These are phyloP conservation scores for Epinephelus coioides DNA, from an alignment of 2,797 vertebrate genomes.

Conservation along the genomic window DNA sequence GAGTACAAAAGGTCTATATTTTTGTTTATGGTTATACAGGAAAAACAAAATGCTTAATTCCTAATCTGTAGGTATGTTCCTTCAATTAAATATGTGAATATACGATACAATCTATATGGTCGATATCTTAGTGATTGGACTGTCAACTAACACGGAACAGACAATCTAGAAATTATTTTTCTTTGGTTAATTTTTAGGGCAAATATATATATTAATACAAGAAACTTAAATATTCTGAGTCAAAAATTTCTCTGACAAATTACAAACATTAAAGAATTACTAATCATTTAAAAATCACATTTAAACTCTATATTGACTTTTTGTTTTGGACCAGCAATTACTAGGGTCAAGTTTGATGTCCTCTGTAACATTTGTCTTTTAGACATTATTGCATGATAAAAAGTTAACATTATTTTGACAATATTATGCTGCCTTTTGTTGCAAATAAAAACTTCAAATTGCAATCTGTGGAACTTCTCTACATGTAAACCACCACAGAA, in stretches of 20 bases:
- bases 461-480: not conserved
- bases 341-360: not conserved
- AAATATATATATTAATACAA: not conserved
- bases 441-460: not conserved
- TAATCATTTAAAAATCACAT: not conserved
- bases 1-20: not conserved
- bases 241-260: not conserved
- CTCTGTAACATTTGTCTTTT: too few relatives aligned
- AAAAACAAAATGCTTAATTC: not conserved
- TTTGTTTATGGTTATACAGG: not conserved
- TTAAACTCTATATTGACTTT: not conserved
- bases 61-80: not conserved
- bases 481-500: not conserved
- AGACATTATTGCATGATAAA: not conserved
- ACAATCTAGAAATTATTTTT: not conserved
- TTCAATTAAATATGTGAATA: not conserved
- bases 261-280: not conserved
- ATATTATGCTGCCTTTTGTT: too few relatives aligned
- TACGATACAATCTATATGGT: not conserved
- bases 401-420: not conserved
- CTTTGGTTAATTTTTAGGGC: not conserved
- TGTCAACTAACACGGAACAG: not conserved
- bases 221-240: not conserved
- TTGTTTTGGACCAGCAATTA: not conserved
- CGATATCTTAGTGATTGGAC: not conserved